A percentile compares a stretch with the other conserved stretches of the same genome.
phyloP scores from a whole-genome alignment of 2,797 vertebrate genomes.

The Acipenser transmontanus region DNA sequence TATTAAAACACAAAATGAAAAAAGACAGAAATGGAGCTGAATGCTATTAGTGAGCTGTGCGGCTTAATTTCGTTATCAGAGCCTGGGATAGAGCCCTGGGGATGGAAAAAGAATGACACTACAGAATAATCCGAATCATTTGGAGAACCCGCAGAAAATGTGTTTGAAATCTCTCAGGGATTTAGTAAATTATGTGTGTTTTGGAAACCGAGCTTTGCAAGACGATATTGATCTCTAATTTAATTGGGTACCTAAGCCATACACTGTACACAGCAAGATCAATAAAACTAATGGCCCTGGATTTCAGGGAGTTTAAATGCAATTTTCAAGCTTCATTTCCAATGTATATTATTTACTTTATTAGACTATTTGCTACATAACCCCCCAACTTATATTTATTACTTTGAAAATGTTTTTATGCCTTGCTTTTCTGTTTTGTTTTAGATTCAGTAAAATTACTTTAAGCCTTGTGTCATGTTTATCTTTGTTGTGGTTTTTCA shows the following conservation, averaged over 20 bases:
- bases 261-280: slow-evolving; percentile 8
- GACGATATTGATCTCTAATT: slow-evolving; percentile 22
- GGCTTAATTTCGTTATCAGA: too few relatives aligned
- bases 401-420: too few relatives aligned
- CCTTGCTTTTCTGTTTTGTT: too few relatives aligned
- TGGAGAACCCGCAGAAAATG: not conserved
- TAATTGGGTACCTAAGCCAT: slow-evolving; percentile 21
- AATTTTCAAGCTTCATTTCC: slow-evolving; percentile 4
- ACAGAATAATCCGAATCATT: not conserved
- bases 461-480: too few relatives aligned
- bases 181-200: not conserved
- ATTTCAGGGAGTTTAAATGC: slow-evolving; percentile 8
- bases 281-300: slow-evolving; percentile 8
- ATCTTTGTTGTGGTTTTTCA: too few relatives aligned
- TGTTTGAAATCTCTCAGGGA: not conserved
- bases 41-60: too few relatives aligned
- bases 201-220: not conserved
- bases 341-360: too few relatives aligned
- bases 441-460: too few relatives aligned
- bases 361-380: too few relatives aligned
- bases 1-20: too few relatives aligned
- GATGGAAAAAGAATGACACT: not conserved
- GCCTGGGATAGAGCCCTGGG: slow-evolving; percentile 3
- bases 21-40: too few relatives aligned
- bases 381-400: too few relatives aligned